phyloP scores from a whole-genome alignment of 2,797 vertebrate genomes.

The Merluccius polli region DNA sequence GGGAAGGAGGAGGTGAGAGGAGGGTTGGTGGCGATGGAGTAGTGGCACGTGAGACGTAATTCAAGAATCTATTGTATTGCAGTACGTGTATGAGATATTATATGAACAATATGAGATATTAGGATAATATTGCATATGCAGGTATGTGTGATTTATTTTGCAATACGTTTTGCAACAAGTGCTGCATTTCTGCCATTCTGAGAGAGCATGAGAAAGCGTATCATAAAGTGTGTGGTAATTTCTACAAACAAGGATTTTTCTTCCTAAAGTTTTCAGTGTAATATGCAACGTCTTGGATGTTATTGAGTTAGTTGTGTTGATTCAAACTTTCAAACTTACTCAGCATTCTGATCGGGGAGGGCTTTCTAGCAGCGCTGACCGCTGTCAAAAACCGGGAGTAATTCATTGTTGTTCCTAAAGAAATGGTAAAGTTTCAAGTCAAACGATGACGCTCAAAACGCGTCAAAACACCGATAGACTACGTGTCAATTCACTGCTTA shows the following conservation, averaged over 20 bases:
- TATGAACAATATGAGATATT: not conserved
- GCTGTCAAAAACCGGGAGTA: slow-evolving; percentile 86
- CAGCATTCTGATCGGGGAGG: slow-evolving; percentile 79
- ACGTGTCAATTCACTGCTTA: not conserved
- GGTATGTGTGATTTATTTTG: too few species aligned
- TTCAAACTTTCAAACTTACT: slow-evolving; percentile 74
- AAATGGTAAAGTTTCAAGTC: not conserved
- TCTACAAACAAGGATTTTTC: not conserved
- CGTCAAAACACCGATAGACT: not conserved
- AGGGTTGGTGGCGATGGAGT: not conserved
- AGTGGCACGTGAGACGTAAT: not conserved
- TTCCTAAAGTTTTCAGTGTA: too few species aligned
- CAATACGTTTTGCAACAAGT: not conserved
- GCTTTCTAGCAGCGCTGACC: slow-evolving; percentile 81
- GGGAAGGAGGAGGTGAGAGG: too few species aligned
- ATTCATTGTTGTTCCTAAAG: slow-evolving; percentile 78
- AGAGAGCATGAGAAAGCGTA: not conserved
- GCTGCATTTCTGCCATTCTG: not conserved
- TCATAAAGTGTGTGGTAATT: not conserved
- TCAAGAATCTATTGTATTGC: not conserved
- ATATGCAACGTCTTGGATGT: not conserved
- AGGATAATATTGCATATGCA: not conserved
- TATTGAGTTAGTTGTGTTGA: not conserved
- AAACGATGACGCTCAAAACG: not conserved
- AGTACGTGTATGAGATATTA: too few species aligned